Evolutionary conservation across 1,140 invertebrate genomes (phyloP).

Genomic region (Bombus sibiricus): DNA sequence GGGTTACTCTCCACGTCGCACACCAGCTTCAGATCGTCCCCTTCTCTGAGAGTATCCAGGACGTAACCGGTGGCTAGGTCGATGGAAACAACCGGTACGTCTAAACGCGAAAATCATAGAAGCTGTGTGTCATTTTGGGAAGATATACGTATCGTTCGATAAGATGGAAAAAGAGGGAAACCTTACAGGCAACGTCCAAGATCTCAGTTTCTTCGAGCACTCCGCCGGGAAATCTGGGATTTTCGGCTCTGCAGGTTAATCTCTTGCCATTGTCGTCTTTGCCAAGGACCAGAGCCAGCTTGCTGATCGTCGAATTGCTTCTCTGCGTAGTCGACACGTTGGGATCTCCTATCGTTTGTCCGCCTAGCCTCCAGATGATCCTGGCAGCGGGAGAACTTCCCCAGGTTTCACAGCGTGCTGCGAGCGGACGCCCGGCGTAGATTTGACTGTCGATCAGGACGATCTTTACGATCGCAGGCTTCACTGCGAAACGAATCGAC

Average conservation of each 20-base stretch:
- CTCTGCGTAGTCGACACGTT: conserved; percentile 82
- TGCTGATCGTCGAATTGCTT: conserved; percentile 89
- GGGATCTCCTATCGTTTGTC: conserved; percentile 85
- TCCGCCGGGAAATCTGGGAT: conserved; percentile 92
- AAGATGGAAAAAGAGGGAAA: neutral
- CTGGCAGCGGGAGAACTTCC: conserved; percentile 89
- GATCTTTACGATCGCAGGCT: conserved; percentile 88
- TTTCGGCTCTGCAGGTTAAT: conserved; percentile 93
- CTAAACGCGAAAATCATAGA: conserved; percentile 57
- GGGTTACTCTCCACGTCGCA: conserved; percentile 85
- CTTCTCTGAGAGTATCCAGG: conserved; percentile 82
- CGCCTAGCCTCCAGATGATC: conserved; percentile 88
- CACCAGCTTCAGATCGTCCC: conserved; percentile 84
- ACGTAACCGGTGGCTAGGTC: conserved; percentile 77
- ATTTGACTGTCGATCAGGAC: conserved; percentile 85
- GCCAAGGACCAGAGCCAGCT: conserved; percentile 87
- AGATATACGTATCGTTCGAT: neutral
- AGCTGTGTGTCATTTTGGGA: no score
- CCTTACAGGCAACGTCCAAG: conserved; percentile 92
- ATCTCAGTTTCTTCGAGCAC: conserved; percentile 90
- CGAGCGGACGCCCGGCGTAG: conserved; percentile 85
- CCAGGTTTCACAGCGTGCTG: conserved; percentile 87
- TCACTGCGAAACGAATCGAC: conserved; percentile 83
- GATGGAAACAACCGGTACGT: conserved; percentile 76
- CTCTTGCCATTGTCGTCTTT: conserved; percentile 92